Percentiles rank a stretch among this genome's conserved stretches.
phyloP scores from a whole-genome alignment of 1,140 invertebrate genomes.

The Piezodorus guildinii region DNA sequence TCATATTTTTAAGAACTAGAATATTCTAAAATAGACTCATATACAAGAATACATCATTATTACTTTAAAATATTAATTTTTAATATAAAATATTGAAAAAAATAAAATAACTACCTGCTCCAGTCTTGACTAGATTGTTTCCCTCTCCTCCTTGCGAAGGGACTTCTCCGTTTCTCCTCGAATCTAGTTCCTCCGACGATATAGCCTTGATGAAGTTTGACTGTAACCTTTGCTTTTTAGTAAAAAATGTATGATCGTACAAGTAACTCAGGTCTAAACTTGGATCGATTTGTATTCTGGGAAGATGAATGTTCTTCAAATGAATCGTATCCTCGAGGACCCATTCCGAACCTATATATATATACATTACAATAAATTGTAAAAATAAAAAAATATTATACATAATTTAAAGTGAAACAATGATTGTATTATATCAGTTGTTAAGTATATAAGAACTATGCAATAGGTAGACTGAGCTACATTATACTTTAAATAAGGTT shows the following conservation, averaged over 20 bases:
- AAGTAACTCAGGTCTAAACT: constrained; percentile 72
- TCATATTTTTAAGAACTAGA: too few species aligned
- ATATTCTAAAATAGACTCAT: too few species aligned
- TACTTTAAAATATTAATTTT: too few species aligned
- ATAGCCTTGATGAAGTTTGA: constrained; percentile 31
- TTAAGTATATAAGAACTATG: too few species aligned
- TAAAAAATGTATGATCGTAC: constrained; percentile 64
- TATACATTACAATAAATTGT: constrained; percentile 17
- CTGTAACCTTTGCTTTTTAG: constrained; percentile 31
- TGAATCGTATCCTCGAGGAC: constrained; percentile 89
- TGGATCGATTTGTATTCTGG: constrained; percentile 64
- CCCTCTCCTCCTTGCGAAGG: constrained; percentile 24
- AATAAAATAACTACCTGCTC: constrained; percentile 20
- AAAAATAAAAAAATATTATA: background rate
- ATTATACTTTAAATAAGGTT: too few species aligned
- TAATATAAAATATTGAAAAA: too few species aligned
- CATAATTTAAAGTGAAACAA: background rate
- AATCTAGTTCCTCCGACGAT: constrained; percentile 30
- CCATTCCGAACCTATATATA: constrained; percentile 84
- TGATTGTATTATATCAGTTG: too few species aligned
- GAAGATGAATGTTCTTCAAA: constrained; percentile 75
- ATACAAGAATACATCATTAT: too few species aligned
- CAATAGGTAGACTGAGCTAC: too few species aligned
- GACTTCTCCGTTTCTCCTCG: constrained; percentile 28
- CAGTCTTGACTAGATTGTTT: constrained; percentile 30